Conservation (phyloP, 2,797 vertebrate genomes). For the Naso thynnoides region DNA sequence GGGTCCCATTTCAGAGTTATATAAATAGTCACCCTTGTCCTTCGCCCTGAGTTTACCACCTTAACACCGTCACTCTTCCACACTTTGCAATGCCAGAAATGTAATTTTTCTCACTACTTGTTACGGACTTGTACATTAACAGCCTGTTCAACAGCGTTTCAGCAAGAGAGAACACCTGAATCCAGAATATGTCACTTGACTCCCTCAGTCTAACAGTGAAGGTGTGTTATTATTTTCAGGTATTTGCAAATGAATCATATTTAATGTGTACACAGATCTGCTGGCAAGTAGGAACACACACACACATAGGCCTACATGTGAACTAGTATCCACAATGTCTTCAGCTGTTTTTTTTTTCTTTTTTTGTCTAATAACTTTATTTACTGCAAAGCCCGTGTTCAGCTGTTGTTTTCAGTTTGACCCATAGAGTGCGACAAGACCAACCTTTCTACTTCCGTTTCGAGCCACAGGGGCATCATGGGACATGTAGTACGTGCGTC, state of each 20-base stretch:
- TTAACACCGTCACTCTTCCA: slow-evolving; percentile 62
- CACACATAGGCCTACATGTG: too few species aligned
- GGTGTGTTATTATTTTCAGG: background rate
- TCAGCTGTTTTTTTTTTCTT: too few species aligned
- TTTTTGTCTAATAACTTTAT: too few species aligned
- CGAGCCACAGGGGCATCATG: slow-evolving; percentile 36
- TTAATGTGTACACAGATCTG: background rate
- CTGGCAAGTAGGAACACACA: background rate
- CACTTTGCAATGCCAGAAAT: slow-evolving; percentile 34
- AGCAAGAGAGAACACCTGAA: background rate
- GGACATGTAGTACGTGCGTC: slow-evolving; percentile 65
- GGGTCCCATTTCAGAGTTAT: slow-evolving; percentile 86
- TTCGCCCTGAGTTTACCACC: slow-evolving; percentile 75
- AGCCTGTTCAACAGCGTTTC: background rate
- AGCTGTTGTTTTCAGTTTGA: slow-evolving; percentile 8
- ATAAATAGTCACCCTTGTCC: slow-evolving; percentile 85
- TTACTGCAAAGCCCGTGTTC: background rate
- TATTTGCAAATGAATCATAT: background rate
- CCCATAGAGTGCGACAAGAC: slow-evolving; percentile 51
- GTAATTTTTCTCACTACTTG: slow-evolving; percentile 17
- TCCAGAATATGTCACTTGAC: background rate
- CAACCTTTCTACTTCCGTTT: slow-evolving; percentile 27
- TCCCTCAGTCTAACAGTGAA: too few species aligned
- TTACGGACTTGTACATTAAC: slow-evolving; percentile 7
- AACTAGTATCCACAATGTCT: too few species aligned